phyloP scores from a whole-genome alignment of 2,888 invertebrate species.

The Seira musarum region DNA sequence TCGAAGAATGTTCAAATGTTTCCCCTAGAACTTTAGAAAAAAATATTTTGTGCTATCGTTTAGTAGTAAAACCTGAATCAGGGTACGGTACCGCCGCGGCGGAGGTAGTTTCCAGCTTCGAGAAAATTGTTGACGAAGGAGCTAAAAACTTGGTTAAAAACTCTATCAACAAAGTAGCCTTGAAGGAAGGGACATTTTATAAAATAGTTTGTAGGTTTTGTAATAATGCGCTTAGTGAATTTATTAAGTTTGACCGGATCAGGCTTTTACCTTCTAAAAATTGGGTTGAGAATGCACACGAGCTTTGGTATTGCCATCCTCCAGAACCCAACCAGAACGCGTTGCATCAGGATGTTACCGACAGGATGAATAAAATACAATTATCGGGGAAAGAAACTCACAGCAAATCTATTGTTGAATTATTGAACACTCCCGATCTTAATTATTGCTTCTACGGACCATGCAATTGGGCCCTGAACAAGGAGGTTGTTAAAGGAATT shows the following conservation, averaged over 20 bases:
- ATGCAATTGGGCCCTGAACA: constrained; percentile 76
- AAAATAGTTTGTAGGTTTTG: constrained; percentile 72
- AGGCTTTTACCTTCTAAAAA: constrained; percentile 78
- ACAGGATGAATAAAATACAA: constrained; percentile 27
- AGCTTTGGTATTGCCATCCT: constrained; percentile 79
- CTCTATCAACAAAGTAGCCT: constrained; percentile 59
- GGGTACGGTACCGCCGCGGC: constrained; percentile 70
- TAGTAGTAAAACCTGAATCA: constrained; percentile 74
- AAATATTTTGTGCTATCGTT: constrained; percentile 72
- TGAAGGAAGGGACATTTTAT: constrained; percentile 60
- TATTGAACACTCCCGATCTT: constrained; percentile 68
- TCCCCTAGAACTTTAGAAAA: constrained; percentile 45
- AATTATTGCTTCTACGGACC: constrained; percentile 77
- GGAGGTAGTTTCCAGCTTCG: constrained; percentile 66
- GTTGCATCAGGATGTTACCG: constrained; percentile 24
- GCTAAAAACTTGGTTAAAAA: constrained; percentile 54
- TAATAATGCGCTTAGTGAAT: constrained; percentile 70
- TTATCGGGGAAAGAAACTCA: constrained; percentile 12
- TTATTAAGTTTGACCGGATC: constrained; percentile 76
- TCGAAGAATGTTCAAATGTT: constrained; percentile 43
- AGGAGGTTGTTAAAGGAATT: constrained; percentile 73
- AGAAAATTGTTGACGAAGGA: constrained; percentile 50
- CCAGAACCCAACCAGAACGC: constrained; percentile 69
- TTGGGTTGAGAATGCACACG: constrained; percentile 75
- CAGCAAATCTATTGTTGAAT: constrained; percentile 57